These are phyloP conservation scores for Amaurobius ferox DNA, from an alignment of 2,888 invertebrate species.

Conservation along the genomic window DNA sequence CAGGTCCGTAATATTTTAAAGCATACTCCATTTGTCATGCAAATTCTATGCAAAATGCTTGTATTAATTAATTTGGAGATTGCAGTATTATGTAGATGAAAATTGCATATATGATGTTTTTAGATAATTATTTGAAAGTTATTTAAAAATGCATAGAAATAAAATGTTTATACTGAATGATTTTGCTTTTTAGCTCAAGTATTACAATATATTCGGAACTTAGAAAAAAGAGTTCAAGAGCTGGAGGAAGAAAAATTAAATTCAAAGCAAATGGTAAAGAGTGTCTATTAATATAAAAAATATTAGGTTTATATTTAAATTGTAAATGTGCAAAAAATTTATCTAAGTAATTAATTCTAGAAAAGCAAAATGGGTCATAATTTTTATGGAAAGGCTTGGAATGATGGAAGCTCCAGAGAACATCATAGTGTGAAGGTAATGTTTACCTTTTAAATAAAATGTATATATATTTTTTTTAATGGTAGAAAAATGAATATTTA, in stretches of 20 bases:
- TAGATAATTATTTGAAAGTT: too few species aligned
- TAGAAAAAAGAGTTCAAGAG: conserved; percentile 88
- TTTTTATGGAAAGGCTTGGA: conserved; percentile 47
- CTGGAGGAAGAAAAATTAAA: conserved; percentile 84
- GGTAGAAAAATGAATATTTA: too few species aligned
- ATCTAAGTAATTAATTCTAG: neutral
- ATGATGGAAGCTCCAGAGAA: conserved; percentile 46
- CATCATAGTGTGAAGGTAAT: conserved; percentile 24
- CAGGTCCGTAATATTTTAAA: too few species aligned
- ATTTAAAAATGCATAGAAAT: too few species aligned
- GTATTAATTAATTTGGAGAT: too few species aligned
- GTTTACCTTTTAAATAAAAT: neutral
- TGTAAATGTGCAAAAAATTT: neutral
- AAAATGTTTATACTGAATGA: too few species aligned
- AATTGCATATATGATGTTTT: too few species aligned
- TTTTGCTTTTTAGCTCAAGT: conserved; percentile 90
- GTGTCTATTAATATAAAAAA: neutral
- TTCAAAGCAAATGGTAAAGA: conserved; percentile 47
- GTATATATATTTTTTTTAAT: too few species aligned
- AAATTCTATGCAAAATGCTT: too few species aligned
- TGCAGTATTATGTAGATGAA: too few species aligned
- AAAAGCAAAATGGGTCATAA: conserved; percentile 56
- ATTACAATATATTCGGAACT: conserved; percentile 91
- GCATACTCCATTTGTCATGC: too few species aligned
- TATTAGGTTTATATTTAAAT: neutral